A percentile compares a stretch with the other conserved stretches of the same genome.
Conservation (phyloP, 2,113 vertebrate species). For the Ia io region DNA sequence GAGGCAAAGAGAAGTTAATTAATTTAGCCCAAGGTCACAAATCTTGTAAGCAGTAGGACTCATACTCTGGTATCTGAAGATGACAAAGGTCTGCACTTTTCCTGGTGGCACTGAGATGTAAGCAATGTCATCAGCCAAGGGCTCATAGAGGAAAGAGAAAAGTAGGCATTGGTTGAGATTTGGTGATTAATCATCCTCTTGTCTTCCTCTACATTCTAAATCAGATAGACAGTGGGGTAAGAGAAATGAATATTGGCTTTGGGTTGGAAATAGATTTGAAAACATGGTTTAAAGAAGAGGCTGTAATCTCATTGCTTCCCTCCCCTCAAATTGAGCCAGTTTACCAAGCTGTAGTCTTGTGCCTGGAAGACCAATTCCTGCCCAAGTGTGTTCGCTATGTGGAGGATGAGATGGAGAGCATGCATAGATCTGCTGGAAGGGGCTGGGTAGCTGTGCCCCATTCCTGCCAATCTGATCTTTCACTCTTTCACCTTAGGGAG, state of each 20-base stretch:
- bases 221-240: not conserved
- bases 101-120: not conserved
- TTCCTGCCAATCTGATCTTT: not conserved
- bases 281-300: not conserved
- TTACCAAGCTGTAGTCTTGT: not conserved
- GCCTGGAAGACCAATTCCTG: not conserved
- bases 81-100: not conserved
- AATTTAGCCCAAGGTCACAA: not conserved
- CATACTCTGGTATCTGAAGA: not conserved
- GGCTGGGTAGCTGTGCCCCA: accelerated
- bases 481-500: not conserved
- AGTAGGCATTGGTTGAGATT: not conserved
- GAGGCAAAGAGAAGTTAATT: not conserved
- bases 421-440: not conserved
- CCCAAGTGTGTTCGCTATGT: accelerated
- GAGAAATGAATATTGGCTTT: not conserved
- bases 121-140: not conserved
- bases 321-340: not conserved
- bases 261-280: not conserved
- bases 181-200: not conserved
- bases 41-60: not conserved
- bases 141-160: not conserved
- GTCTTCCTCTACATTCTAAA: not conserved
- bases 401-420: too few relatives aligned
- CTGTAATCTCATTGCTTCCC: not conserved